A percentile compares a stretch with the other conserved stretches of the same genome.
phyloP scores from a whole-genome alignment of 2,797 vertebrate genomes.

The Remorina albescens region DNA sequence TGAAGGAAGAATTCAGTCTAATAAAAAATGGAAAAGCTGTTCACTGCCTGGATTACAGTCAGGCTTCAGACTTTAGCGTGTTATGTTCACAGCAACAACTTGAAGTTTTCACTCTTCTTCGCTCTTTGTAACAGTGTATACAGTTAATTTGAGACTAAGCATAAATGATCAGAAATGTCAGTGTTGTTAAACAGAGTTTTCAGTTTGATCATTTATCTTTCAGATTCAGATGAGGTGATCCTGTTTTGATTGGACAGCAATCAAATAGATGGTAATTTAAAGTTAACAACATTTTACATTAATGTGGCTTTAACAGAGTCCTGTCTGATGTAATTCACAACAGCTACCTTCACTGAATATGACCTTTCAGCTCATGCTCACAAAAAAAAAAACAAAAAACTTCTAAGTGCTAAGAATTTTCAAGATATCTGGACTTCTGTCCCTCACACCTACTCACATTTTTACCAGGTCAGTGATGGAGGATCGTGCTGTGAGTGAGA shows the following conservation, averaged over 20 bases:
- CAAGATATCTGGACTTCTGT: neutral
- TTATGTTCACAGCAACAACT: neutral
- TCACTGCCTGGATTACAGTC: slow-evolving; percentile 17
- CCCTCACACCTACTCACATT: neutral
- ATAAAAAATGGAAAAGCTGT: slow-evolving; percentile 20
- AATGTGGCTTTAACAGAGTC: too few relatives aligned
- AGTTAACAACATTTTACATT: too few relatives aligned
- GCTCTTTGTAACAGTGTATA: too few relatives aligned
- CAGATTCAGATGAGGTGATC: too few relatives aligned
- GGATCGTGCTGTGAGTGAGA: neutral
- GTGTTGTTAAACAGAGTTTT: too few relatives aligned
- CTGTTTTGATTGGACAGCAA: too few relatives aligned
- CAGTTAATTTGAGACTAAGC: neutral
- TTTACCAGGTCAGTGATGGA: neutral
- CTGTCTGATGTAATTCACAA: too few relatives aligned
- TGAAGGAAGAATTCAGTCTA: neutral
- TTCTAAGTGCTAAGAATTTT: neutral
- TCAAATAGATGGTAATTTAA: too few relatives aligned
- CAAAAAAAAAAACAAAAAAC: neutral
- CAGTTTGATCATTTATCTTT: too few relatives aligned
- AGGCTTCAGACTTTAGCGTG: neutral
- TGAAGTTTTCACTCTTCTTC: neutral
- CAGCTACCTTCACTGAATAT: too few relatives aligned
- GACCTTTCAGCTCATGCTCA: neutral
- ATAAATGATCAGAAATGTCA: neutral